Evolutionary conservation across 2,113 vertebrate species (phyloP).

Genomic region (Brachypodius melanocephalos): DNA sequence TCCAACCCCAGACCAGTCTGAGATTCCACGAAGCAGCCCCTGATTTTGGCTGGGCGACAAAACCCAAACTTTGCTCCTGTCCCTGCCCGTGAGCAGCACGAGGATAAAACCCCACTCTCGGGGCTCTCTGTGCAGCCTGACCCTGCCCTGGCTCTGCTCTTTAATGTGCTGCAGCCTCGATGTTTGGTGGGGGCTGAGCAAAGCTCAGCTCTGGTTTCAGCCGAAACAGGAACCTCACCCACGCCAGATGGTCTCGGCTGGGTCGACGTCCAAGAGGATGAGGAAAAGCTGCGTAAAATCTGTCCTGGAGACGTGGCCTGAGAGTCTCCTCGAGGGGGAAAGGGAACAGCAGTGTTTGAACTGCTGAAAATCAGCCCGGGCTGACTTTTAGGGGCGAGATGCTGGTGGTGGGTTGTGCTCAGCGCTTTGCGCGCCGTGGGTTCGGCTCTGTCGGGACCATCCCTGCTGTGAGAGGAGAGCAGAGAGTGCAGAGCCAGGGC

Average conservation of each 20-base stretch:
- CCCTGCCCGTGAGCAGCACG: rapidly evolving
- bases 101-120: neutral
- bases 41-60: neutral
- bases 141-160: neutral
- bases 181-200: neutral
- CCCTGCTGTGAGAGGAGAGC: rapidly evolving
- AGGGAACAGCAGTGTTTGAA: neutral
- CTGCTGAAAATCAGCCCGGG: neutral
- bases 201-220: neutral
- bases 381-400: neutral
- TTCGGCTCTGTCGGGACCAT: rapidly evolving
- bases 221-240: neutral
- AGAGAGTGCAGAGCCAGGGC: neutral
- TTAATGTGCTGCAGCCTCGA: neutral
- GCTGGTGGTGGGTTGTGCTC: rapidly evolving
- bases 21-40: neutral
- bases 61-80: neutral
- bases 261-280: neutral
- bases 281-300: neutral
- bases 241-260: neutral
- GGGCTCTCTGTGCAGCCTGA: rapidly evolving
- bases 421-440: rapidly evolving
- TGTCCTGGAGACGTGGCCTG: neutral
- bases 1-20: neutral
- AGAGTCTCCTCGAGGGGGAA: neutral